Percentiles rank a stretch among this genome's conserved stretches.
These are phyloP conservation scores for Paracentrotus lividus DNA, from an alignment of 53 echinoderm and acorn worm species.

Conservation along the genomic window DNA sequence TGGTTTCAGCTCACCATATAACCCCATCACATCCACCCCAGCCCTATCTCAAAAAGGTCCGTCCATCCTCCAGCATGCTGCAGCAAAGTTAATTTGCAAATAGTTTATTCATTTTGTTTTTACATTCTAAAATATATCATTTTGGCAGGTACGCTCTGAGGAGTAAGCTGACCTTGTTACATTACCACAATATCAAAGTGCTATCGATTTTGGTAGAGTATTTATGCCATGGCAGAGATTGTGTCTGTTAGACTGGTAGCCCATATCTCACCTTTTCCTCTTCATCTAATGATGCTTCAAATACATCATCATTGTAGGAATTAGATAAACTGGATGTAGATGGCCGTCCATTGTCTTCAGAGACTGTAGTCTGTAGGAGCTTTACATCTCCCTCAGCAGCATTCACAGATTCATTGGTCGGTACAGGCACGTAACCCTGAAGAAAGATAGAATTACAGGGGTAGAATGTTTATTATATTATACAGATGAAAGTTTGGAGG, in stretches of 20 bases:
- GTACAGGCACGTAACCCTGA: slow-evolving; percentile 49
- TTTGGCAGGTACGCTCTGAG: no score
- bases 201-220: not conserved
- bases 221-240: not conserved
- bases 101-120: no score
- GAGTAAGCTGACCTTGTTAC: no score
- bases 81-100: no score
- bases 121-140: no score
- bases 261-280: slow-evolving; percentile 47
- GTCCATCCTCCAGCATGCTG: no score
- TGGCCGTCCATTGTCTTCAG: not conserved
- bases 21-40: no score
- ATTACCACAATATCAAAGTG: not conserved
- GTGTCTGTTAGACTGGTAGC: not conserved
- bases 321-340: slow-evolving; percentile 50
- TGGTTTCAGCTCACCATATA: no score
- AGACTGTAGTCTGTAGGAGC: not conserved
- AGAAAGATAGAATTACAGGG: no score
- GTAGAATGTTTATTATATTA: no score
- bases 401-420: slow-evolving; percentile 41
- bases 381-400: slow-evolving; percentile 22
- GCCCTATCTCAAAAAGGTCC: no score
- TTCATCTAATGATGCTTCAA: slow-evolving; percentile 49
- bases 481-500: no score
- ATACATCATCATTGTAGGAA: slow-evolving; percentile 55